Conservation (phyloP, 2,888 invertebrate species). For the Machimus rusticus region DNA sequence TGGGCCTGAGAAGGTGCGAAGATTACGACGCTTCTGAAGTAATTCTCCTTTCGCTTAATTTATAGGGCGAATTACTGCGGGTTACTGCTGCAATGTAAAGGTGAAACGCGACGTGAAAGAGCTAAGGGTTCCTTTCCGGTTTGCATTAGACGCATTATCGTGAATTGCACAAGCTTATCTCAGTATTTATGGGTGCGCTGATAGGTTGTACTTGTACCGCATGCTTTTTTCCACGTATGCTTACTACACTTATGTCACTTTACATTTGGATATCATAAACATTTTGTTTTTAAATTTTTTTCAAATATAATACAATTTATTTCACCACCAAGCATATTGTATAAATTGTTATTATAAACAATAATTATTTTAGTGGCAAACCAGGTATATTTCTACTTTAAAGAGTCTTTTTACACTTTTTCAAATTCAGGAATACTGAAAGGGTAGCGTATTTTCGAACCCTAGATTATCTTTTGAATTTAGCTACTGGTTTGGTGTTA, state of each 20-base stretch:
- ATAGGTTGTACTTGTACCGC: not conserved
- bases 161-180: conserved; percentile 18
- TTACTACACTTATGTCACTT: not conserved
- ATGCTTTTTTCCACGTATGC: not conserved
- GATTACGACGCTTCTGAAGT: conserved; percentile 29
- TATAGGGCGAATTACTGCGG: conserved; percentile 1
- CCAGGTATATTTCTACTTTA: too few species aligned
- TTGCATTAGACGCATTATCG: conserved; percentile 34
- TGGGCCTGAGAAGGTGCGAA: conserved; percentile 12
- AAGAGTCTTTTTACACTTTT: too few species aligned
- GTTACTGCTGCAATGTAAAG: not conserved
- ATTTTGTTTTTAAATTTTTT: not conserved
- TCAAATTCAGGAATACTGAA: too few species aligned
- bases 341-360: too few species aligned
- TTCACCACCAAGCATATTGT: not conserved
- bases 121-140: conserved; percentile 37
- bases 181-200: conserved; percentile 16
- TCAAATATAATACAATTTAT: not conserved
- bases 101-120: not conserved
- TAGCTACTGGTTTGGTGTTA: too few species aligned
- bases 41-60: conserved; percentile 15
- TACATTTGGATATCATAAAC: not conserved
- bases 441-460: too few species aligned
- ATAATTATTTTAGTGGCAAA: too few species aligned
- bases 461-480: too few species aligned